phyloP scores from a whole-genome alignment of 2,888 invertebrate genomes.

The Carpatolechia fugitivella region DNA sequence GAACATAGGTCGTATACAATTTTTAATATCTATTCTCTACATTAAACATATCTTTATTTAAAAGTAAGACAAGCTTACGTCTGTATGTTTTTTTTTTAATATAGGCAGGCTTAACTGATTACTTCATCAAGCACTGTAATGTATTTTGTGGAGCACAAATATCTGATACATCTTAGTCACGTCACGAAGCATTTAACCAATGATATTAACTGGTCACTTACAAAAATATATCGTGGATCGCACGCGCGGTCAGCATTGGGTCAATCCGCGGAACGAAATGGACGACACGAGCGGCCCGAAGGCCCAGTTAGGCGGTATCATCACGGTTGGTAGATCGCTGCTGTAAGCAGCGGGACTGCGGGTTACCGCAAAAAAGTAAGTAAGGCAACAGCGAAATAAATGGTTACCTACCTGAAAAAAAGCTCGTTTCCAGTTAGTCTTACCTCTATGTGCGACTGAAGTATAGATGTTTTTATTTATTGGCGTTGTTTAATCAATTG shows the following conservation, averaged over 20 bases:
- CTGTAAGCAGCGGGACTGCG: conserved; percentile 1
- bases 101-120: neutral
- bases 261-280: conserved; percentile 60
- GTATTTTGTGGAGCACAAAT: neutral
- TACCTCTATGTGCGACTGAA: too few species aligned
- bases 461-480: too few species aligned
- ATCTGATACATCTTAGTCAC: conserved; percentile 12
- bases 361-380: neutral
- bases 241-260: conserved; percentile 51
- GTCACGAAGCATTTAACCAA: conserved; percentile 11
- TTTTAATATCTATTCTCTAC: too few species aligned
- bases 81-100: too few species aligned
- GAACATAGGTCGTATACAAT: neutral
- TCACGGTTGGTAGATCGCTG: neutral
- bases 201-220: conserved; percentile 6
- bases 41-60: too few species aligned
- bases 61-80: too few species aligned
- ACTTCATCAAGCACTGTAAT: neutral
- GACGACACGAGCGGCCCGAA: conserved; percentile 51
- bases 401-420: too few species aligned
- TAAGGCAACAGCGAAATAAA: too few species aligned
- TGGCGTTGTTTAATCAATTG: too few species aligned
- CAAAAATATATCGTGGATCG: conserved; percentile 35
- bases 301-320: conserved; percentile 39
- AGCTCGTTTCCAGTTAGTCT: too few species aligned